Base-by-base conservation (phyloP, 1,140 invertebrate genomes). In the Diprion similis region DNA sequence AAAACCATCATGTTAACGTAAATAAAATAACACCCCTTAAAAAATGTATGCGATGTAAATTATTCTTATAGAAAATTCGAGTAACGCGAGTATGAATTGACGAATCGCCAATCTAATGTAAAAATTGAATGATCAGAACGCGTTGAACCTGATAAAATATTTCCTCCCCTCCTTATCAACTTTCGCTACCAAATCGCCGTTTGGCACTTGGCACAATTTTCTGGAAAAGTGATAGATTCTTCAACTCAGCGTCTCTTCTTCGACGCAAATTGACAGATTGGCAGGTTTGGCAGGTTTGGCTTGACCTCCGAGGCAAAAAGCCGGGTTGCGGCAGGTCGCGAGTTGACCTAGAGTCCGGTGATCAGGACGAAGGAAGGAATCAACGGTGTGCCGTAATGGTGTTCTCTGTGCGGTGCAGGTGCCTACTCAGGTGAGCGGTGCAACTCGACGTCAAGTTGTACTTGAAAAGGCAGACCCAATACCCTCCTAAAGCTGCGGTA, bases 271-370 rank as follows among this genome's bases (percentile, higher is more conserved):
- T 71, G 51, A 17, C 69, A 8, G 6, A 37, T 37, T 37, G 24
- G 24, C 24, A 1, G 24, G 6, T 37, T 37, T 37, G 24, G 24
- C 46, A 10, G n/a, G 19, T 51, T 19, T 59, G 37, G 45, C 18
- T 13, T 8, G 11, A 71, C 37, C 18, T 17, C 51, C 72, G 71
- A 73, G 7, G 17, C 65, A 73, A 51, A 76, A 78, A 74, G 77
- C 72, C 74, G 19, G 67, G 17, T 65, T 48, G 68, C 66, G 80
- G 80, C 82, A 84, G 83, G 80, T 83, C 82, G 78, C 68, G 82
- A 75, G 76, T 84, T 80, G 84, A 85, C 84, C 84, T 79, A 85
- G 79, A 85, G 80, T 80, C 82, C 24, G 70, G 9, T 37, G 24
- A 37, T 59, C 51, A 15, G 51, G 51, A 59, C 51, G 51, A 13